Evolutionary conservation across 2,888 invertebrate genomes (phyloP).

Genomic region (Sepiola atlantica): DNA sequence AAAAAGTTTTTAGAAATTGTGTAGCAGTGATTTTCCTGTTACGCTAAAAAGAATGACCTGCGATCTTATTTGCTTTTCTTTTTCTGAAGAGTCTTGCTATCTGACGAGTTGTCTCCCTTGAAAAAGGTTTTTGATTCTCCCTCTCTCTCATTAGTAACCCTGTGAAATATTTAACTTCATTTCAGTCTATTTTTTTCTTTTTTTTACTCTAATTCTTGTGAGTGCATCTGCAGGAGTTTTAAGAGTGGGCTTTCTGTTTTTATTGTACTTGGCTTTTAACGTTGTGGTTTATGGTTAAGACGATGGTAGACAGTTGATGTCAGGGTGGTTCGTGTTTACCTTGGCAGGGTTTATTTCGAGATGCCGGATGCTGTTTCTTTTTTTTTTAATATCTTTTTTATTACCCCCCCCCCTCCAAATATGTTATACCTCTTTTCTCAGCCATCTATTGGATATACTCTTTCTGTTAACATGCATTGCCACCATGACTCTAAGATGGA

Average conservation of each 20-base stretch:
- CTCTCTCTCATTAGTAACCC: background rate
- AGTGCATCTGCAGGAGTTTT: background rate
- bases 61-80: background rate
- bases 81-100: background rate
- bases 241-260: background rate
- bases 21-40: background rate
- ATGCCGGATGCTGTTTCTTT: background rate
- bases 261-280: background rate
- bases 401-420: background rate
- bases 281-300: background rate
- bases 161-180: background rate
- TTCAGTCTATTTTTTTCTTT: background rate
- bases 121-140: background rate
- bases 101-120: background rate
- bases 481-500: no score
- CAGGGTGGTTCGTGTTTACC: background rate
- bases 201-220: background rate
- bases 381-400: background rate
- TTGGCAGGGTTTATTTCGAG: background rate
- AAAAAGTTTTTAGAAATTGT: no score
- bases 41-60: background rate
- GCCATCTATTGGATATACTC: background rate
- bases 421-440: background rate
- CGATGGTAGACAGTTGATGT: background rate
- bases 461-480: background rate